Evolutionary conservation across 1,140 invertebrate genomes (phyloP).

Genomic region (Tigriopus japonicus): DNA sequence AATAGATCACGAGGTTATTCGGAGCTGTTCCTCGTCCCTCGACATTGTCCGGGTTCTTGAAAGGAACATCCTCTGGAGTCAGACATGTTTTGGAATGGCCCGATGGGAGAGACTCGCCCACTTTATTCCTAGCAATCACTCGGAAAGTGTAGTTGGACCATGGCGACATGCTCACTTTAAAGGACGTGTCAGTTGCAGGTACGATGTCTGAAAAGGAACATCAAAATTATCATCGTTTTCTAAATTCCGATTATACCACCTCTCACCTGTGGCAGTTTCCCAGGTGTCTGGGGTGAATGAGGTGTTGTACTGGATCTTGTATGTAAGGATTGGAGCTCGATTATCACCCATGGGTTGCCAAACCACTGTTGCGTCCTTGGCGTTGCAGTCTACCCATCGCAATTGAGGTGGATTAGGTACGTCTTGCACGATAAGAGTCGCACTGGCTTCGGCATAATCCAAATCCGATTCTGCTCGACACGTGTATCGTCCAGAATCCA

Average conservation of each 20-base stretch:
- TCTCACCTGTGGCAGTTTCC: slow-evolving; percentile 38
- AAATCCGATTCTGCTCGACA: slow-evolving; percentile 74
- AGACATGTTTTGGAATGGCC: slow-evolving; percentile 56
- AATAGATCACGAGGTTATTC: slow-evolving; percentile 77
- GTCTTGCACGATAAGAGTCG: slow-evolving; percentile 82
- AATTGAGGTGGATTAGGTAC: slow-evolving; percentile 72
- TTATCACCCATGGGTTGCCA: slow-evolving; percentile 85
- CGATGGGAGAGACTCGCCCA: slow-evolving; percentile 72
- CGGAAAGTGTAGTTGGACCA: slow-evolving; percentile 95
- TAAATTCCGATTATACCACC: not conserved
- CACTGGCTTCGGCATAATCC: slow-evolving; percentile 58
- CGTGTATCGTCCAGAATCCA: slow-evolving; percentile 84
- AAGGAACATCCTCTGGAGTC: slow-evolving; percentile 68
- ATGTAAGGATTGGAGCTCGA: slow-evolving; percentile 76
- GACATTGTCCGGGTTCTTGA: slow-evolving; percentile 87
- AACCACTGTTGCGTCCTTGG: slow-evolving; percentile 45
- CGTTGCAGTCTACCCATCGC: slow-evolving; percentile 40
- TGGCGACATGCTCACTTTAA: slow-evolving; percentile 48
- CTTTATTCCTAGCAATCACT: slow-evolving; percentile 77
- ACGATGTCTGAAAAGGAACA: slow-evolving; percentile 3
- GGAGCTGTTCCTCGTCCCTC: slow-evolving; percentile 66
- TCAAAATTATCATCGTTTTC: not conserved
- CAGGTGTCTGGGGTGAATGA: slow-evolving; percentile 80
- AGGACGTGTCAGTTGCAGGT: slow-evolving; percentile 13
- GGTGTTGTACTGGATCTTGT: slow-evolving; percentile 82